Evolutionary conservation across 2,113 vertebrate species (phyloP), one percentile per base, ranked within the genome.

Genomic region (Anguilla japonica): DNA sequence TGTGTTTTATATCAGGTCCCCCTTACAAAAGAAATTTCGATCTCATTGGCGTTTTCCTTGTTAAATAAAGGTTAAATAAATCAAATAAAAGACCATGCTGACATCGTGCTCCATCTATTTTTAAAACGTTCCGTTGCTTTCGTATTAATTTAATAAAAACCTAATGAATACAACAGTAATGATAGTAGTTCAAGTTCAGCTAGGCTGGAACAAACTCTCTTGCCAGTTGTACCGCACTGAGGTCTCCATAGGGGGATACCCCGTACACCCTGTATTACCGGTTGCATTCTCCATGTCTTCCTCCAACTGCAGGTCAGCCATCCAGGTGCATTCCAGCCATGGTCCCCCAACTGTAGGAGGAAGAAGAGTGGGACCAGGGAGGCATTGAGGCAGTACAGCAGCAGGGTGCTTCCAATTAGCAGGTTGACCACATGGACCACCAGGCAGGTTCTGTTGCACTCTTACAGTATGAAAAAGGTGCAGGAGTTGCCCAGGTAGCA

Each of bases 401-500:
- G 41, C 84, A 90, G 87, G 0, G 91, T 90, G 75, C 40, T 56
- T 84, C 91, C 89, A 3, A 86, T 39, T 20, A 91, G 85, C 15
- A 90, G 71, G 41, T 90, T 91, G 41, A 90, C 81, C 57, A 87
- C 26, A 50, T 84, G 78, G 41, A 84, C 88, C 71, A 88, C 53
- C 87, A 87, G 81, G 79, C 91, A 92, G 26, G 40, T 82, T 29
- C 89, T 87, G 40, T 75, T 41, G 29, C 87, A 85, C 53, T 88
- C 81, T 29, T 90, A 81, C 46, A 86, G 67, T 1, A n/a, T 63
- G 86, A 89, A 85, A 89, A 87, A 91, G n/a, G 71, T 91, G 87
- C 29, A 91, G 89, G 53, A 91, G 83, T 84, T 91, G 89, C 20
- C 89, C 89, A 14, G 91, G 91, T 41, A 91, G 56, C 91, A 91